Percentiles rank a stretch among this genome's conserved stretches.
Evolutionary conservation across 2,797 vertebrate genomes (phyloP).

Genomic region (Anniella stebbinsi): DNA sequence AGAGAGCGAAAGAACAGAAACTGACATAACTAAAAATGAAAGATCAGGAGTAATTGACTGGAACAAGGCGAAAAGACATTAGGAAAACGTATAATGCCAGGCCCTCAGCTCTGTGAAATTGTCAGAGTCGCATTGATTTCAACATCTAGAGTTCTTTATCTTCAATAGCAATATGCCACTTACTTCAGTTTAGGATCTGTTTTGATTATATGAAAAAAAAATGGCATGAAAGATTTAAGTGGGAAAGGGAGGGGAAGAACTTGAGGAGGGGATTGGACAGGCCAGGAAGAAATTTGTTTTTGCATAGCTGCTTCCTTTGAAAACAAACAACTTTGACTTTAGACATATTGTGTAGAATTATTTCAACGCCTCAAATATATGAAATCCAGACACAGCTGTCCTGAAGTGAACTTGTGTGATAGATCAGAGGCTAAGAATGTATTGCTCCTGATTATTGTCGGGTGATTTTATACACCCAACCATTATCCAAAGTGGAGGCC

Average conservation of each 20-base stretch:
- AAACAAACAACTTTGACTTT: background rate
- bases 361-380: background rate
- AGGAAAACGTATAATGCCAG: slow-evolving; percentile 10
- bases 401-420: background rate
- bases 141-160: slow-evolving; percentile 2
- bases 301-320: background rate
- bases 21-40: slow-evolving; percentile 25
- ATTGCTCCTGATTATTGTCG: background rate
- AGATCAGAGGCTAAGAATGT: background rate
- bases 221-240: background rate
- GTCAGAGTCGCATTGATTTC: slow-evolving; percentile 7
- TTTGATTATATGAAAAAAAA: slow-evolving; percentile 20
- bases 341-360: background rate
- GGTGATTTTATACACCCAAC: background rate
- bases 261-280: background rate
- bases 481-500: background rate
- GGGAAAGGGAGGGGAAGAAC: background rate
- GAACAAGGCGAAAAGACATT: slow-evolving; percentile 27
- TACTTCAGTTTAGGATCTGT: background rate
- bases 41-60: slow-evolving; percentile 24
- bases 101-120: slow-evolving; percentile 17
- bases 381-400: background rate
- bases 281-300: background rate
- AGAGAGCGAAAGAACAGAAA: background rate
- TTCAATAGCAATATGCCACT: slow-evolving; percentile 5